These are phyloP conservation scores for Tortricodes alternella DNA, from an alignment of 2,888 invertebrate genomes.

Conservation along the genomic window DNA sequence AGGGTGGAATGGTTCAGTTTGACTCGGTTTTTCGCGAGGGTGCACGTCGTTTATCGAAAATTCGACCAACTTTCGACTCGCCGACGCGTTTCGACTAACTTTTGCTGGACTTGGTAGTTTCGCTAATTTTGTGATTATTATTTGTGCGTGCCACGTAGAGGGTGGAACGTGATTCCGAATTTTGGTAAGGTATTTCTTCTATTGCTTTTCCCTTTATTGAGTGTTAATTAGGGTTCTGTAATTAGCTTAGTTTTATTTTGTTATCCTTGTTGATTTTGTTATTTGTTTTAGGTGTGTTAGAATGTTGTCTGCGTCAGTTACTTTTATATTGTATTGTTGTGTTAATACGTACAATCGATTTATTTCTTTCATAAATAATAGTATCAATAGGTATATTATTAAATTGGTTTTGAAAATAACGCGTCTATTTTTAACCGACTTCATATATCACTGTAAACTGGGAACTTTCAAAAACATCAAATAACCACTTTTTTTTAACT, in stretches of 20 bases:
- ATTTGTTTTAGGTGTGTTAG: neutral
- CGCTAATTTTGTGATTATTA: constrained; percentile 36
- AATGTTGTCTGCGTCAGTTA: no score
- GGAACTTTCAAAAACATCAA: no score
- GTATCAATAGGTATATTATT: no score
- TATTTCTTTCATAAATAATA: no score
- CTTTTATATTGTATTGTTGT: no score
- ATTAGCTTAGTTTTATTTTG: constrained; percentile 23
- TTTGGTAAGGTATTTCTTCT: constrained; percentile 23
- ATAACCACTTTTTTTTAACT: no score
- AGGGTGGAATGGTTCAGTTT: constrained; percentile 40
- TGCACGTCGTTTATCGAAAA: constrained; percentile 34
- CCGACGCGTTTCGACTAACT: constrained; percentile 9
- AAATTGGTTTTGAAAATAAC: no score
- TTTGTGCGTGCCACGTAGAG: constrained; percentile 32
- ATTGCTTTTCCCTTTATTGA: constrained; percentile 15
- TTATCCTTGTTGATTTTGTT: constrained; percentile 14
- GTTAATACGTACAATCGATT: no score
- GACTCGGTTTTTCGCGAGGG: constrained; percentile 36
- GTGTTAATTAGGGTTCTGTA: constrained; percentile 24
- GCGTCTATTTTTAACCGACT: no score
- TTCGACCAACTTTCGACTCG: constrained; percentile 38
- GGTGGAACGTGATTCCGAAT: constrained; percentile 21
- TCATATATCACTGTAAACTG: no score
- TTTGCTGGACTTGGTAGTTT: constrained; percentile 21